These are phyloP conservation scores for Apamea epomidion DNA, from an alignment of 2,888 invertebrate genomes.

Conservation along the genomic window DNA sequence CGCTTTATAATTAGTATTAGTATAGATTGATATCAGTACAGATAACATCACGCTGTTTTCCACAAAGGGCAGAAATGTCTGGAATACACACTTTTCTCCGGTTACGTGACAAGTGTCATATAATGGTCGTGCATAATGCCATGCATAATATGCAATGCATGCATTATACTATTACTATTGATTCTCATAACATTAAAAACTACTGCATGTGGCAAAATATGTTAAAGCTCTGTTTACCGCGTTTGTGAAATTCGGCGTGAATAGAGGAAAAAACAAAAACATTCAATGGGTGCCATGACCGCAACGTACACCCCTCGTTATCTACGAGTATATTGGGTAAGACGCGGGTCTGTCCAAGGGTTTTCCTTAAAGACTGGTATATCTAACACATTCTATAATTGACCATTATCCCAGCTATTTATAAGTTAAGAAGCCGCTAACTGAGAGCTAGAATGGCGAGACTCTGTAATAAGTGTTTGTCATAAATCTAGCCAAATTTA, in stretches of 20 bases:
- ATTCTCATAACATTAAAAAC: too few relatives aligned
- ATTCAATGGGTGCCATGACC: background rate
- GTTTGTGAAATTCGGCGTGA: background rate
- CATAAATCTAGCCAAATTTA: background rate
- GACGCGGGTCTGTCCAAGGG: background rate
- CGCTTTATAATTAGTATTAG: too few relatives aligned
- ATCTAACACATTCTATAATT: background rate
- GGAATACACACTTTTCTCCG: too few relatives aligned
- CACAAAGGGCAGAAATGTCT: too few relatives aligned
- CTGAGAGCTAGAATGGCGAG: background rate
- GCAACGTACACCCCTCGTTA: background rate
- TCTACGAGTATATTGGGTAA: background rate
- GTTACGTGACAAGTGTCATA: too few relatives aligned
- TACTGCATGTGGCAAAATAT: background rate
- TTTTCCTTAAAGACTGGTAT: background rate
- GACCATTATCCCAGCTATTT: background rate
- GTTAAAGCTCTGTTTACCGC: background rate
- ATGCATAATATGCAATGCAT: too few relatives aligned
- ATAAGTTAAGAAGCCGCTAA: background rate
- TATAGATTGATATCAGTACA: too few relatives aligned
- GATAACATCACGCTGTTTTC: too few relatives aligned
- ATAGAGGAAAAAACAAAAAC: conserved; percentile 9
- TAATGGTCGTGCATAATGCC: too few relatives aligned
- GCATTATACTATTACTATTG: too few relatives aligned
- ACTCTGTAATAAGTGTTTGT: background rate